Evolutionary conservation across 2,113 vertebrate genomes (phyloP), one percentile per base, ranked within the genome.

Genomic region (Macquaria ambigua): DNA sequence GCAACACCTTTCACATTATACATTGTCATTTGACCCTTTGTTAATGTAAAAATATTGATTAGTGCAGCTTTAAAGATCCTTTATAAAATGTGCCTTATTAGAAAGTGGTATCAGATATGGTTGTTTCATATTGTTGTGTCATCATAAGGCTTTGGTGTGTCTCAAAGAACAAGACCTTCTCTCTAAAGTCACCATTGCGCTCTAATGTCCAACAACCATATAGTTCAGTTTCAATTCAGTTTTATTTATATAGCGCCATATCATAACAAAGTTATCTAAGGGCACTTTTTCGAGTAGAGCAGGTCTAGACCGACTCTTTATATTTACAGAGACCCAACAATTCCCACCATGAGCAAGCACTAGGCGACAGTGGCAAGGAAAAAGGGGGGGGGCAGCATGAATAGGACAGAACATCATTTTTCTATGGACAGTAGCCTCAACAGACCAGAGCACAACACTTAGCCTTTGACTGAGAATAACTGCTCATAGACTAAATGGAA

Each of bases 401-500:
- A n/a, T n/a, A n/a, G n/a, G n/a, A n/a, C n/a, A n/a, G n/a, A n/a
- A n/a, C n/a, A n/a, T n/a, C n/a, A n/a, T n/a, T 18, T 87, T 43
- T 10, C 16, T 23, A 3, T 10, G 15, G 43, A 74, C 18, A 48
- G 61, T 48, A 23, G 41, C 39, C 61, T 74, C 25, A 77, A 23
- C 21, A 73, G 18, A 55, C 70, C 4, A 15, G 14, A 70, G n/a
- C n/a, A 43, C 61, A 55, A 61, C 5, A 20, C 23, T 68, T 55
- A 46, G 52, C 52, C 53, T 64, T 61, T 37, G 67, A 52, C 53
- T 64, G 20, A 25, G 39, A 25, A 43, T 43, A 66, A 52, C 15
- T 68, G 39, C 25, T 72, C 25, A 53, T 41, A 68, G 64, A 53
- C 18, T 59, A 52, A 74, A 74, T 50, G 7, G 50, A 23, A 52